phyloP scores from a whole-genome alignment of 2,797 vertebrate genomes.

The Peromyscus attwateri region DNA sequence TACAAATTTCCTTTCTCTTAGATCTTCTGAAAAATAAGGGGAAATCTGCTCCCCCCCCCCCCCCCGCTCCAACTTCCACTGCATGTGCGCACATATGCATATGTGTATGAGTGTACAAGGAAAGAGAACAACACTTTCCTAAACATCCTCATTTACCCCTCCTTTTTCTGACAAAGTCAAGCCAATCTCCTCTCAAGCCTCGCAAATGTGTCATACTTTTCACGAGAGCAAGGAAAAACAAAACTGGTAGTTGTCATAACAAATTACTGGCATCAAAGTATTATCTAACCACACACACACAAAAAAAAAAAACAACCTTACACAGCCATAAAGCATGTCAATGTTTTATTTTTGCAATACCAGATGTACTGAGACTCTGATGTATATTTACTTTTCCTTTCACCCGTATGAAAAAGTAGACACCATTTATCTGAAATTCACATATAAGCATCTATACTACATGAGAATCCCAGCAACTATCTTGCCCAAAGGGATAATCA shows the following conservation, averaged over 20 bases:
- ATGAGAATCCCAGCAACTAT: not conserved
- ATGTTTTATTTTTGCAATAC: not conserved
- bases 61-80: not conserved
- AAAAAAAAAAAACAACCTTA: constrained; percentile 23
- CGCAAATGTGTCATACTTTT: constrained; percentile 55
- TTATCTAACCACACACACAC: not conserved
- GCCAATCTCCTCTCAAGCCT: constrained; percentile 14
- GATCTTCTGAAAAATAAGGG: constrained; percentile 11
- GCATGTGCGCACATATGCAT: not conserved
- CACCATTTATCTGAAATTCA: not conserved
- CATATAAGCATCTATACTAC: not conserved
- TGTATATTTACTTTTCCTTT: not conserved
- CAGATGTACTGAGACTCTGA: constrained; percentile 12
- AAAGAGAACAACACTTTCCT: not conserved
- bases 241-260: constrained; percentile 56
- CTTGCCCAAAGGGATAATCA: not conserved
- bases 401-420: not conserved
- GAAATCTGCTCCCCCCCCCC: constrained; percentile 48
- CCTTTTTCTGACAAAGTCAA: constrained; percentile 36
- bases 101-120: not conserved
- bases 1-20: constrained; percentile 1
- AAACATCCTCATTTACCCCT: constrained; percentile 16
- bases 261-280: constrained; percentile 63
- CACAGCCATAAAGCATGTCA: constrained; percentile 31
- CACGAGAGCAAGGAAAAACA: constrained; percentile 49